Conservation (phyloP, 1,140 invertebrate species). For the Elymnias hypermnestra region DNA sequence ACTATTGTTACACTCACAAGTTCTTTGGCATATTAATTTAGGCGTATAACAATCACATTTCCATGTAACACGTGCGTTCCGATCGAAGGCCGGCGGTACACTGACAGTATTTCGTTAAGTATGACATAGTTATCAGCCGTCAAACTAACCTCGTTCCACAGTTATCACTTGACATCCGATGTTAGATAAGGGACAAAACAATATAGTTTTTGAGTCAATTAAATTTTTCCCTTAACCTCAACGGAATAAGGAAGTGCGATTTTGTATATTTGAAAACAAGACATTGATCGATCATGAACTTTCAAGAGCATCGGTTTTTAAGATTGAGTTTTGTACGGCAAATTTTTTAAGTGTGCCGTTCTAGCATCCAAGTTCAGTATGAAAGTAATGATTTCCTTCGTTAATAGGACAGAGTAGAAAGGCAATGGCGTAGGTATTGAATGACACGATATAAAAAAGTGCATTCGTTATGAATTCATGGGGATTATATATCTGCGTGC, state of each 20-base stretch:
- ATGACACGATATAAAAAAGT: constrained; percentile 1
- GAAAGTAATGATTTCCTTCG: constrained; percentile 28
- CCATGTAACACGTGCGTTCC: constrained; percentile 25
- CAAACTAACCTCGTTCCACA: constrained; percentile 28
- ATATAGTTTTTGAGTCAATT: background rate
- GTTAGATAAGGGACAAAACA: constrained; percentile 15
- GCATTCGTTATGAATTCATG: background rate
- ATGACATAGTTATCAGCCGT: constrained; percentile 25
- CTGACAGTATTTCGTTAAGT: constrained; percentile 30
- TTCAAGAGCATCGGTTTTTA: background rate
- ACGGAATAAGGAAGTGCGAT: constrained; percentile 7
- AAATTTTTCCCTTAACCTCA: constrained; percentile 9
- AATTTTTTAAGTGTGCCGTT: background rate
- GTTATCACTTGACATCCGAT: constrained; percentile 51
- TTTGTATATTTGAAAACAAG: constrained; percentile 13
- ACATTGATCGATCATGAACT: constrained; percentile 25
- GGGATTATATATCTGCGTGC: background rate
- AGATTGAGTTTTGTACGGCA: constrained; percentile 3
- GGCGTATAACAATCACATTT: background rate
- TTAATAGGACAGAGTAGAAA: constrained; percentile 26
- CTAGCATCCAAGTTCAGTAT: constrained; percentile 15
- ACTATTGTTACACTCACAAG: background rate
- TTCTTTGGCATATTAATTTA: too few relatives aligned
- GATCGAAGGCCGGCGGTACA: constrained; percentile 25
- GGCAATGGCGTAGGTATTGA: constrained; percentile 7